phyloP scores from a whole-genome alignment of 2,888 invertebrate genomes.

The Flexamia atlantica region DNA sequence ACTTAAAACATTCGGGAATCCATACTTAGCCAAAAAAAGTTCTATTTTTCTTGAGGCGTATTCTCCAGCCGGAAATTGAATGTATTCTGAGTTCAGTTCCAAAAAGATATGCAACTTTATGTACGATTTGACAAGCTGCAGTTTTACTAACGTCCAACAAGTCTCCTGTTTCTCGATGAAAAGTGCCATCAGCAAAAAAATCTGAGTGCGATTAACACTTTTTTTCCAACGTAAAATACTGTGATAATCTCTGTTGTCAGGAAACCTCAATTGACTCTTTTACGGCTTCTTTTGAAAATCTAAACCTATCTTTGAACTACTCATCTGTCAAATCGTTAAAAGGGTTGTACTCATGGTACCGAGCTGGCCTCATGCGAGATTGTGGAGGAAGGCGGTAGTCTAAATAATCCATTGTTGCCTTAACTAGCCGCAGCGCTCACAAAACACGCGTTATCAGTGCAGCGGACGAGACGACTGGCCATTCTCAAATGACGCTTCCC shows the following conservation, averaged over 20 bases:
- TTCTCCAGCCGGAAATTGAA: not conserved
- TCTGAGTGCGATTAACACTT: slow-evolving; percentile 7
- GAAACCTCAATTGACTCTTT: not conserved
- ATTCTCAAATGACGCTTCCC: not conserved
- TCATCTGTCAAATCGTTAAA: not conserved
- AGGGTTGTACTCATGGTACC: not conserved
- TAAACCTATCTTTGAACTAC: not conserved
- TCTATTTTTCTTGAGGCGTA: not conserved
- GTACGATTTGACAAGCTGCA: not conserved
- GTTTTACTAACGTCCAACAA: not conserved
- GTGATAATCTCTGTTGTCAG: not conserved
- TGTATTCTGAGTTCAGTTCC: not conserved
- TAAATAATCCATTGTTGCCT: not conserved
- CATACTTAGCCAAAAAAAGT: not conserved
- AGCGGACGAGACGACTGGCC: not conserved
- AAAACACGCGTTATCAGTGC: not conserved
- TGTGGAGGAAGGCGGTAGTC: not conserved
- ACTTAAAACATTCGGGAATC: not conserved
- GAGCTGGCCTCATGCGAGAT: not conserved
- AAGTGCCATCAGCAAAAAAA: slow-evolving; percentile 31
- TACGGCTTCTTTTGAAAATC: slow-evolving; percentile 2
- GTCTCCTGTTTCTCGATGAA: not conserved
- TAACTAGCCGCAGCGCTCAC: not conserved
- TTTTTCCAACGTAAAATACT: slow-evolving; percentile 28
- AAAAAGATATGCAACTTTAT: not conserved